Evolutionary conservation across 2,797 vertebrate genomes (phyloP).

Genomic region (Perodicticus potto): DNA sequence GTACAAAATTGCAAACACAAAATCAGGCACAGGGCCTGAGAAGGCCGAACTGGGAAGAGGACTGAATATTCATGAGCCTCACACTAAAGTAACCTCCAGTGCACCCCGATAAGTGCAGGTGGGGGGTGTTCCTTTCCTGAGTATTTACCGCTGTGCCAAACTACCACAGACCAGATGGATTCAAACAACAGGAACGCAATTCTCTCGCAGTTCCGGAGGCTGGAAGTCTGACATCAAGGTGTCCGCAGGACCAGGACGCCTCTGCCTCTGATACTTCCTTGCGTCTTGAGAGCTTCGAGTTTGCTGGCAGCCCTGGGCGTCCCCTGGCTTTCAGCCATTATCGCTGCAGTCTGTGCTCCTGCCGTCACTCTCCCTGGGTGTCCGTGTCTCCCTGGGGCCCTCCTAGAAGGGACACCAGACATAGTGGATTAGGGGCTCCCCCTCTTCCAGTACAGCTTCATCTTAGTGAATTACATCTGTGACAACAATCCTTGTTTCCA

Average conservation of each 20-base stretch:
- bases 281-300: background rate
- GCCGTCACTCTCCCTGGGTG: background rate
- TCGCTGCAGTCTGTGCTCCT: background rate
- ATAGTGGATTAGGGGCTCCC: background rate
- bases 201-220: background rate
- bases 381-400: background rate
- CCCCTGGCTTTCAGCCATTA: accelerated
- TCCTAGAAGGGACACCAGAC: background rate
- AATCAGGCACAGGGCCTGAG: background rate
- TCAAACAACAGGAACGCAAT: background rate
- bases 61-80: background rate
- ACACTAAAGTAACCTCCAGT: background rate
- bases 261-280: background rate
- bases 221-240: background rate
- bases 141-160: background rate
- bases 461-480: background rate
- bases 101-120: accelerated
- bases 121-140: background rate
- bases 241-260: background rate
- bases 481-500: background rate
- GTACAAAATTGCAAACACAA: background rate
- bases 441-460: background rate
- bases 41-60: background rate
- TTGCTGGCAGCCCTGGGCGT: accelerated
- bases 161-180: no score